Evolutionary conservation across 2,113 vertebrate genomes (phyloP), one percentile per base, ranked within the genome.

Genomic region (Lepidothrix coronata): DNA sequence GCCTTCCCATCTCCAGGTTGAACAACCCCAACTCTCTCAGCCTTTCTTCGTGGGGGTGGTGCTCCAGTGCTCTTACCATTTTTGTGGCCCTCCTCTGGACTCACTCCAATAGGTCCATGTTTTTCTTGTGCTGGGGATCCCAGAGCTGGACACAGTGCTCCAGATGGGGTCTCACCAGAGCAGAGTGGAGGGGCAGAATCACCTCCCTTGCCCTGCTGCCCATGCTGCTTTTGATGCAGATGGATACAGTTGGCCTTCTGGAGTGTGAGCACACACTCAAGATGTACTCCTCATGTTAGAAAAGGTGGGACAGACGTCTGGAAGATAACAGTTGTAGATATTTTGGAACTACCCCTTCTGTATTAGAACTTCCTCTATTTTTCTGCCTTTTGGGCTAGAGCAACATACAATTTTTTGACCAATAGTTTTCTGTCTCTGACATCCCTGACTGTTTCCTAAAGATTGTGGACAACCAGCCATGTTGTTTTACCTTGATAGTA

Each of bases 31-130:
- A 22, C 14, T 49, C 11, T 54, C 25, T 41, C 79, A 83, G n/a
- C 31, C 41, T 76, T 48, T 76, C 30, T 41, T 76, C 1, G 1
- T 25, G 43, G 71, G 30, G 22, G 25, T 35, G 35, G n/a, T 62
- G 11, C 17, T 76, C 48, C 55, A 62, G 18, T 8, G 22, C 17
- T 43, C 12, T 35, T 19, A 35, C 18, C 7, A 41, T 31, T 68
- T 62, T 70, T 25, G 6, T 48, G n/a, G 41, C 17, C 6, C 17
- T 75, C 7, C 24, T 55, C 14, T 62, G 71, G 55, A 48, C n/a
- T 55, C 0, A 0, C 20, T 76, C n/a, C 39, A 54, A 41, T 8
- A 46, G 19, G 4, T 75, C 39, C 6, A 12, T 21, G 8, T 31
- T 30, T 39, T 89, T 74, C 39, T 61, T 18, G 8, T 55, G 24